Percentiles rank a stretch among this genome's conserved stretches.
These are phyloP conservation scores for Zhengitettix transpicula DNA, from an alignment of 2,888 invertebrate genomes.

Conservation along the genomic window DNA sequence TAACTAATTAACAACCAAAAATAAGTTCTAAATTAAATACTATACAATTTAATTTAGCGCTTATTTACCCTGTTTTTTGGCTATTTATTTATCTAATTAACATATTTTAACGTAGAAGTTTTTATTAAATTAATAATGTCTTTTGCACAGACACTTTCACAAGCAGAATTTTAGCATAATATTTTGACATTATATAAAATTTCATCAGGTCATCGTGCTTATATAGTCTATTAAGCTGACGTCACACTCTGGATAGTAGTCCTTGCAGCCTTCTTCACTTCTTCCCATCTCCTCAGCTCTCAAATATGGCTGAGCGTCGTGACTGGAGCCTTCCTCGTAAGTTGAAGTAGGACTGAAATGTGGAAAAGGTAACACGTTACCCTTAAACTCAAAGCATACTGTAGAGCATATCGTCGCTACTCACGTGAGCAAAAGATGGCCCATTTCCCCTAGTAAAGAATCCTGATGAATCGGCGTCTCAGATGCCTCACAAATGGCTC, in stretches of 20 bases:
- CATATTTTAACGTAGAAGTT: too few species aligned
- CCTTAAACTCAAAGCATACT: neutral
- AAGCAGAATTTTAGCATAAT: too few species aligned
- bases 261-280: neutral
- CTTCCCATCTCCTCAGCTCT: neutral
- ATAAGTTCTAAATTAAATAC: too few species aligned
- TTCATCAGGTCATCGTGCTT: neutral
- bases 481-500: neutral
- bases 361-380: neutral
- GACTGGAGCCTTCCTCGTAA: neutral
- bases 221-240: neutral
- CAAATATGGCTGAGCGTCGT: neutral
- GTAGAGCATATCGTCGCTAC: neutral
- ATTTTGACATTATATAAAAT: too few species aligned
- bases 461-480: neutral
- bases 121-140: too few species aligned
- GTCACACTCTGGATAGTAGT: neutral
- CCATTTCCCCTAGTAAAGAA: neutral
- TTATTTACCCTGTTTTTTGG: too few species aligned
- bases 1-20: too few species aligned
- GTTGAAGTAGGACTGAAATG: neutral
- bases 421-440: neutral
- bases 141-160: too few species aligned
- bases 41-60: too few species aligned
- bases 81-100: too few species aligned